phyloP scores from a whole-genome alignment of 2,797 vertebrate genomes.

The Spheniscus humboldti region DNA sequence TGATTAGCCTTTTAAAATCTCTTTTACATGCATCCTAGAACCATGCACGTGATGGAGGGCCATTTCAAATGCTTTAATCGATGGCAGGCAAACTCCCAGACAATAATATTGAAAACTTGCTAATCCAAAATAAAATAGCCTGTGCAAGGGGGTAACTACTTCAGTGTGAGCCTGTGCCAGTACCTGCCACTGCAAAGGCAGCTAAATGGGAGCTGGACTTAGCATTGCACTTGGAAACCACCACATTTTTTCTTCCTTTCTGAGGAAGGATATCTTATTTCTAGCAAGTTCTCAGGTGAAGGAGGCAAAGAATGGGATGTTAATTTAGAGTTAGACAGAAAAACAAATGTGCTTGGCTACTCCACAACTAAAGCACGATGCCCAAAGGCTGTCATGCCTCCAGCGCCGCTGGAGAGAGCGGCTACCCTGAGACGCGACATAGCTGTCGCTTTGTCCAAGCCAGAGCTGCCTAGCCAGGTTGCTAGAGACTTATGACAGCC shows the following conservation, averaged over 20 bases:
- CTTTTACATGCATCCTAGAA: not conserved
- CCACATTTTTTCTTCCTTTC: not conserved
- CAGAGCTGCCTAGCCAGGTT: not conserved
- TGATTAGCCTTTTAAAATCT: not conserved
- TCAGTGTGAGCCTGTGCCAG: not conserved
- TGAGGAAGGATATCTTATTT: not conserved
- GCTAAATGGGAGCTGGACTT: not conserved
- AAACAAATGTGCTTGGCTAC: not conserved
- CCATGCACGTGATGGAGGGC: not conserved
- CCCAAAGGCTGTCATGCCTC: not conserved
- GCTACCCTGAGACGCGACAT: not conserved
- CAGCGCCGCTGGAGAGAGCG: not conserved
- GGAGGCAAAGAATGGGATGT: not conserved
- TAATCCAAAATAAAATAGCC: not conserved
- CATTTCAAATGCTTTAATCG: not conserved
- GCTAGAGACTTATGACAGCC: not conserved
- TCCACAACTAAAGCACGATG: not conserved
- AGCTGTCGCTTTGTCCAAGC: not conserved
- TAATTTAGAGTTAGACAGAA: not conserved
- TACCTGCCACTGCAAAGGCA: not conserved
- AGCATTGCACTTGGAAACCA: not conserved
- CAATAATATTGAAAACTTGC: not conserved
- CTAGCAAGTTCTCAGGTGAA: not conserved
- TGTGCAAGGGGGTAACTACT: not conserved
- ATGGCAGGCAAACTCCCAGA: not conserved